Evolutionary conservation across 2,113 vertebrate genomes (phyloP), one percentile per base, ranked within the genome.

Genomic region (Jaculus jaculus): DNA sequence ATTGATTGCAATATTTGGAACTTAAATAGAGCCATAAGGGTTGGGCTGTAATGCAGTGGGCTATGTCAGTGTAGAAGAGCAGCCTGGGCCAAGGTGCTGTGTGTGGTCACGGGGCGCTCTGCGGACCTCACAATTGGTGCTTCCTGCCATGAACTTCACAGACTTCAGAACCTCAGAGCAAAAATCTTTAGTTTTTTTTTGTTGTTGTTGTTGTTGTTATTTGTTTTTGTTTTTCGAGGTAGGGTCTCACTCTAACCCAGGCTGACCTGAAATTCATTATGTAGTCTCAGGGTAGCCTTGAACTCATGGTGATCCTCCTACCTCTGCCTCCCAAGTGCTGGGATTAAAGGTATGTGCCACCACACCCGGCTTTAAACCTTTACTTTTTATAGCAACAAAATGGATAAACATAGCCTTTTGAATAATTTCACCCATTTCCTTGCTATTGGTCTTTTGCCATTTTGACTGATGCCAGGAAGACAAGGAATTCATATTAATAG

Each of bases 401-500:
- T 68, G 13, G 9, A 68, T 13, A 37, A 42, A 63, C 23, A 37
- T 11, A 24, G 3, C 0, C 32, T 89, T 84, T 26, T 26, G 79
- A 84, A 72, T 0, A 30, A 68, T 78, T 24, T 1, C 12, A 10
- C 74, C 61, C 32, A 0, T 79, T 65, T 88, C 32, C 24, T 75
- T 87, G 6, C 23, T 74, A 34, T 82, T 87, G 32, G 0, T 73
- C 4, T 69, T 91, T 84, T 78, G 15, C 24, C 24, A 7, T 61
- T 87, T 71, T 54, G 30, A 72, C 21, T 92, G 47, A 82, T 60
- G 3, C 17, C 87, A 73, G 32, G 6, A 92, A 90, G 77, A 75
- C 77, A 94, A 83, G 0, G 3, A 72, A 79, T 60, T 91, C n/a
- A 47, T 85, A 74, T 71, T 80, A 84, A 89, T 80, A 84, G 28